phyloP scores from a whole-genome alignment of 1,140 invertebrate species.

The Bombus soroeensis region DNA sequence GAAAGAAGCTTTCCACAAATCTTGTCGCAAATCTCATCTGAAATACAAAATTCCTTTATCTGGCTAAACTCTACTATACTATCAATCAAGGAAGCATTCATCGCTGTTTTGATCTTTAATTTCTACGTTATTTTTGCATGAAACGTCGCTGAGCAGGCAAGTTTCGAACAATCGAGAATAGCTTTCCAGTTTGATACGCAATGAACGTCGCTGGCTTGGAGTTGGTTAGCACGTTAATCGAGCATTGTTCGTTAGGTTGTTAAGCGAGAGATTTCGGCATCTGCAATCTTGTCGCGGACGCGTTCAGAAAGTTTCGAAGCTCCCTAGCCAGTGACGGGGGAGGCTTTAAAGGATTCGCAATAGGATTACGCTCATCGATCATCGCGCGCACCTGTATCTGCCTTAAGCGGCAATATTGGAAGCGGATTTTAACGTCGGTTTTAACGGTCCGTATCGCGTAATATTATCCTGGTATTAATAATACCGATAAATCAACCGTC shows the following conservation, averaged over 20 bases:
- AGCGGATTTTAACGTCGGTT: constrained; percentile 69
- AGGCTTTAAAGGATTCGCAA: constrained; percentile 66
- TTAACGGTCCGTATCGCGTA: constrained; percentile 68
- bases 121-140: neutral
- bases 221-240: constrained; percentile 17
- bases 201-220: neutral
- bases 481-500: constrained; percentile 66
- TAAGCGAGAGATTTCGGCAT: constrained; percentile 45
- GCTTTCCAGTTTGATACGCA: constrained; percentile 1
- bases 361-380: constrained; percentile 67
- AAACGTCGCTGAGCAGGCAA: neutral
- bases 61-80: neutral
- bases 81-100: neutral
- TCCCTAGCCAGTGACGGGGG: constrained; percentile 36
- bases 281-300: constrained; percentile 55
- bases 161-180: neutral
- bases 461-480: constrained; percentile 69
- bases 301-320: constrained; percentile 52
- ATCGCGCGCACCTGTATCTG: constrained; percentile 68
- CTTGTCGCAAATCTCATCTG: too few species aligned
- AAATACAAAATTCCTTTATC: neutral
- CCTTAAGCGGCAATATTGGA: constrained; percentile 68
- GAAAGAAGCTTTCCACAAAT: too few species aligned
- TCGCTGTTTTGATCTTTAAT: neutral
- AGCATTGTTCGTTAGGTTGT: constrained; percentile 15